Conservation (phyloP, 2,888 invertebrate species). For the Idaea dimidiata region DNA sequence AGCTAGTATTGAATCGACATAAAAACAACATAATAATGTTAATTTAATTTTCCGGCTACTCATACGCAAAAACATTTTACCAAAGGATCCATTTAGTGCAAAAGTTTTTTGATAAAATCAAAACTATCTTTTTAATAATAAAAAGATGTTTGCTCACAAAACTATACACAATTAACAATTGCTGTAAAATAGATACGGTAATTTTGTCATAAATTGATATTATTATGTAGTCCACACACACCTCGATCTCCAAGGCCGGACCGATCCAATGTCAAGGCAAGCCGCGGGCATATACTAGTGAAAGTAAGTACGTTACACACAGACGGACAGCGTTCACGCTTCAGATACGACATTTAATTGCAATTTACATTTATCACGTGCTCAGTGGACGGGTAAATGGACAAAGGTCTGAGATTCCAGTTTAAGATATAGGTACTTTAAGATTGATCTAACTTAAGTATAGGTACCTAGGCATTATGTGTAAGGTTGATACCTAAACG, state of each 20-base stretch:
- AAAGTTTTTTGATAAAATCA: too few species aligned
- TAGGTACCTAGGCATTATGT: not conserved
- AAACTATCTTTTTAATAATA: too few species aligned
- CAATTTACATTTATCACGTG: not conserved
- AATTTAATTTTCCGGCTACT: too few species aligned
- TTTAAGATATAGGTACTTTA: not conserved
- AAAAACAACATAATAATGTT: too few species aligned
- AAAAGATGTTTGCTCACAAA: too few species aligned
- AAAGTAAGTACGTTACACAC: not conserved
- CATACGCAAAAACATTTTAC: too few species aligned
- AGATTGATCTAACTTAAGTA: not conserved
- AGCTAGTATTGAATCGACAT: too few species aligned
- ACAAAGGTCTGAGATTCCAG: not conserved
- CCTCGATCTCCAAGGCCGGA: not conserved
- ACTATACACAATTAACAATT: too few species aligned
- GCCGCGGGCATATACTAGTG: not conserved
- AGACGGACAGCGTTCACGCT: not conserved
- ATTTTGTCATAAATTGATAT: too few species aligned
- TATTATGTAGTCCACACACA: not conserved
- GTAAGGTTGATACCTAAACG: too few species aligned
- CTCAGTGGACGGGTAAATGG: not conserved
- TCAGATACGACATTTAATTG: not conserved
- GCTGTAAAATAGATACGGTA: too few species aligned
- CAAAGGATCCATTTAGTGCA: too few species aligned
- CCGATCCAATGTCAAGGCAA: not conserved